Base-by-base conservation (phyloP, 2,113 vertebrate species). In the Pangasianodon gigas region DNA sequence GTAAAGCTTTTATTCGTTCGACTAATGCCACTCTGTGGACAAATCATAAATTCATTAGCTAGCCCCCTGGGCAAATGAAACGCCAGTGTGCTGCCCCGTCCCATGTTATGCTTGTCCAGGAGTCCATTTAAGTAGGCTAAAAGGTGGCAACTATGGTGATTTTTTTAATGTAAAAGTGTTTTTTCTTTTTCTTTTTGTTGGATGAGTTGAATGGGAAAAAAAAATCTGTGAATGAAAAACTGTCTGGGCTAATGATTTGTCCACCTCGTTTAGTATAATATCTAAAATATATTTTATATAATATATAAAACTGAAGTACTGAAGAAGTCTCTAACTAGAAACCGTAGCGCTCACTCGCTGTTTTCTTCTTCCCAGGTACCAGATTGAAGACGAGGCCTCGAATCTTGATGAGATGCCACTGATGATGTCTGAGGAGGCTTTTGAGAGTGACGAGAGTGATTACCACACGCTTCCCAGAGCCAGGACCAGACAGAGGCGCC, bases 391-490 rank as follows among this genome's bases (percentile, higher is more conserved):
- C 95, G 98, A 99, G 77, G 94, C 96, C 19, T 98, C 97, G 7
- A 97, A 96, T 95, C 93, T 99, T 96, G 98, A 99, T 90, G 98
- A 99, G 94, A 99, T 99, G 98, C 98, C 98, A 11, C 93, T 99
- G 60, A 99, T 99, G 98, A 99, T 99, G 98, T 99, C 98, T 69
- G 98, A 99, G 95, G 98, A 99, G 95, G 98, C 96, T 84, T 98
- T 99, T 90, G 98, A 99, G 95, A 98, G 98, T 19, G 98, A 99
- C 4, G 98, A 99, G 92, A 98, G 97, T 46, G 98, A 98, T 94
- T 99, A 99, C 91, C 98, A 99, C 92, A 99, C 98, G 1, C 94
- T 99, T 84, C 98, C 98, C 32, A 96, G 97, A 91, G 98, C 98
- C 86, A 94, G 98, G 92, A 90, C 96, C 93, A 93, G 90, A 1